phyloP scores from a whole-genome alignment of 2,113 vertebrate genomes.

The Mixornis gularis region DNA sequence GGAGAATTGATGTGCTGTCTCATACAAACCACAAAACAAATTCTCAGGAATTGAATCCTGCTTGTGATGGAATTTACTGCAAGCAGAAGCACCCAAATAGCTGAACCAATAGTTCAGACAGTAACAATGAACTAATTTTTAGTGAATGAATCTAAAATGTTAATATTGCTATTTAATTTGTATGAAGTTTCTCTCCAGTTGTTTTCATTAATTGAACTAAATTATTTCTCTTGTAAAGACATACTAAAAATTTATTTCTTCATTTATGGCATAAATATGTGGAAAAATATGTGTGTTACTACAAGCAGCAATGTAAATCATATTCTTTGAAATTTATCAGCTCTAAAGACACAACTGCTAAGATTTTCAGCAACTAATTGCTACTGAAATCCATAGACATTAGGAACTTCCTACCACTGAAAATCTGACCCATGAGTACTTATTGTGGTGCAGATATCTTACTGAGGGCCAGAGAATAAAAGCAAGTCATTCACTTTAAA shows the following conservation, averaged over 20 bases:
- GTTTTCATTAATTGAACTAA: not conserved
- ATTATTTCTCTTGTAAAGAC: not conserved
- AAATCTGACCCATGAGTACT: not conserved
- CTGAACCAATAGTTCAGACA: not conserved
- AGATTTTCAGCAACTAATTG: not conserved
- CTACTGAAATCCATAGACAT: not conserved
- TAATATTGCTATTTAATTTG: not conserved
- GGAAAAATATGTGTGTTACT: not conserved
- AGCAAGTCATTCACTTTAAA: not conserved
- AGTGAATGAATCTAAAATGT: not conserved
- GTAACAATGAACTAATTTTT: not conserved
- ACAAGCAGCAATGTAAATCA: not conserved
- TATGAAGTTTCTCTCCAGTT: not conserved
- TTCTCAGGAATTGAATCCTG: not conserved
- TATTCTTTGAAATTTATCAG: not conserved
- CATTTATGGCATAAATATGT: not conserved
- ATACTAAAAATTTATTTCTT: not conserved
- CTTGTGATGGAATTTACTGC: not conserved
- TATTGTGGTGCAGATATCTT: not conserved
- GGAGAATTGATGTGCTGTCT: not conserved
- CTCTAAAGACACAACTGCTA: not conserved
- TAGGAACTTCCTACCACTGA: not conserved
- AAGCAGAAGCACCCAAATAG: not conserved
- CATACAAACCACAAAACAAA: not conserved
- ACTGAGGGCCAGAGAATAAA: not conserved